phyloP scores from a whole-genome alignment of 2,113 vertebrate genomes.

The Crotalus viridis region DNA sequence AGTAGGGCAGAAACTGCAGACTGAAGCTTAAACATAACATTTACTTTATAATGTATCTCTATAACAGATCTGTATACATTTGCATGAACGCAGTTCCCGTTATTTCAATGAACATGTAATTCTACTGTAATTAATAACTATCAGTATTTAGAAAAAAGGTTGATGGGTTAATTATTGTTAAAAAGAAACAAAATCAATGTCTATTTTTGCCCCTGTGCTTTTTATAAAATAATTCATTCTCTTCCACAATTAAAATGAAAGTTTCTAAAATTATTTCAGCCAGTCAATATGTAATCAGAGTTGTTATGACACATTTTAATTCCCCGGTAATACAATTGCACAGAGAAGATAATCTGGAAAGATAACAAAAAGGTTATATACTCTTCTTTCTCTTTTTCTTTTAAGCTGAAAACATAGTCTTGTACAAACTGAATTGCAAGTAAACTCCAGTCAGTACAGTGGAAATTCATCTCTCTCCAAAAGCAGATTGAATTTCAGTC shows the following conservation, averaged over 20 bases:
- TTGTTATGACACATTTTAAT: slow-evolving; percentile 11
- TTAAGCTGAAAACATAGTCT: neutral
- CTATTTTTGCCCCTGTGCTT: neutral
- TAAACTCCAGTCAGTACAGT: neutral
- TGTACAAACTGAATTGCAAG: neutral
- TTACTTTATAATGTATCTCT: neutral
- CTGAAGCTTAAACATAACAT: neutral
- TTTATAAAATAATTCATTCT: neutral
- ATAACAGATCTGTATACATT: neutral
- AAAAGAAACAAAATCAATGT: neutral
- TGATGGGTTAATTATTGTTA: slow-evolving; percentile 5
- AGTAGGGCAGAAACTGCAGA: neutral
- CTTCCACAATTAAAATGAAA: slow-evolving; percentile 17
- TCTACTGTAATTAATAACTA: slow-evolving; percentile 3
- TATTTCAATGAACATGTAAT: neutral
- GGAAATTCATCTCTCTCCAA: neutral
- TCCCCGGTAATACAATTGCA: neutral
- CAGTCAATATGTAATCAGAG: neutral
- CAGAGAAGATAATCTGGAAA: neutral
- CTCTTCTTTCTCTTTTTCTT: neutral
- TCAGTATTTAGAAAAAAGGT: slow-evolving; percentile 46
- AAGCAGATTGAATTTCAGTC: neutral
- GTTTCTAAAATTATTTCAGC: slow-evolving; percentile 1
- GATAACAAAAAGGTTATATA: neutral
- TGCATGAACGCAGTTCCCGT: no score